A percentile compares a stretch with the other conserved stretches of the same genome.
These are phyloP conservation scores for Stegophylla sp. DNA, from an alignment of 2,888 invertebrate species.

Conservation along the genomic window DNA sequence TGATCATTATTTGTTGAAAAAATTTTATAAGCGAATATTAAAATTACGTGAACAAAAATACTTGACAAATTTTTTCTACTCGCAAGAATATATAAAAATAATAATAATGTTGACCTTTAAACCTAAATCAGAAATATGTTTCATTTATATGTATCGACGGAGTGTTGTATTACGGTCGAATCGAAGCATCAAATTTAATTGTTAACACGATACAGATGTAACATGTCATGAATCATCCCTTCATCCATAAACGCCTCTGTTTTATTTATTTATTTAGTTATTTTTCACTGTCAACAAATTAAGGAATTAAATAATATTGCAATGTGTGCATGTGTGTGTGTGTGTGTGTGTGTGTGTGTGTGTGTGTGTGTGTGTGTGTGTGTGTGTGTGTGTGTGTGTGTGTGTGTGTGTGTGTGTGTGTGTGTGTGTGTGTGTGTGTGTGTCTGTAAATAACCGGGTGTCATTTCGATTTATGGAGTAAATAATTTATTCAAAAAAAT, in stretches of 20 bases:
- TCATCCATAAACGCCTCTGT: no score
- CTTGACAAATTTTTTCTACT: neutral
- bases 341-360: neutral
- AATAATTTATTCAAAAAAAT: neutral
- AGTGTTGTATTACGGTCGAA: no score
- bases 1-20: no score
- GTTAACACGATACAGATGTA: no score
- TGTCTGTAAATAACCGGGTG: neutral
- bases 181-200: no score
- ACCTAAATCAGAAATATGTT: neutral
- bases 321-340: no score
- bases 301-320: no score
- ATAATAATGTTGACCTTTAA: neutral
- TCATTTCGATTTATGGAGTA: neutral
- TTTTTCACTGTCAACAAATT: neutral
- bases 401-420: neutral
- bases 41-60: neutral
- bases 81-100: neutral
- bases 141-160: neutral
- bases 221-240: neutral
- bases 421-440: neutral
- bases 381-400: neutral
- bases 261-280: no score
- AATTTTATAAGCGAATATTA: no score
- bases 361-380: neutral